Evolutionary conservation across 1,140 invertebrate species (phyloP), one percentile per base, ranked within the genome.

Genomic region (Zaprionus camerounensis): DNA sequence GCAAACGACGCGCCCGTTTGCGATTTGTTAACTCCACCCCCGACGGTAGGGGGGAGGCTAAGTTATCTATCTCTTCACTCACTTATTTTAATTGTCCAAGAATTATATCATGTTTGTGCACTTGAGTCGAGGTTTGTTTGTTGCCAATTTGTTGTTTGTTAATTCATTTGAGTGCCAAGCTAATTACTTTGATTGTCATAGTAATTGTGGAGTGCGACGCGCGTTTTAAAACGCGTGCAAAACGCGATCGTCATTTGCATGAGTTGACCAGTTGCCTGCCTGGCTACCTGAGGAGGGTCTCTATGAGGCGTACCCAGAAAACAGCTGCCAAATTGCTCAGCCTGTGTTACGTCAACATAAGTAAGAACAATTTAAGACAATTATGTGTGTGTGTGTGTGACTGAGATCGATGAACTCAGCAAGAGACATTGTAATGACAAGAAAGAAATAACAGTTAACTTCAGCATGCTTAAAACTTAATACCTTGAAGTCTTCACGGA

Each of bases 181-280:
- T 87, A 82, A 87, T 87, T 87, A 87, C 70, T 82, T 86, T 86
- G 71, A 86, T 80, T 80, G 62, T 46, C 41, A 44, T n/a, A n/a
- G 31, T 34, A 34, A 34, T 34, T n/a, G 15, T n/a, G 5, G 15
- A 41, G 15, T 15, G 38, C 7, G 38, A n/a, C 38, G 66, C 65
- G 78, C 81, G 66, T 74, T 77, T 68, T 58, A 62, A 70, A 82
- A 79, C 82, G 76, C 83, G 62, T 76, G 76, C 79, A 71, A 85
- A 85, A 85, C 75, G 74, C 75, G 69, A 76, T 44, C 24, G 49
- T 56, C 44, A 81, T 81, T 79, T 81, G 66, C 78, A 44, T 71
- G 65, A 69, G 65, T 66, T 38, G 36, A 9, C 20, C 12, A 24
- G 26, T 0, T 24, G 24, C 24, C 24, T 24, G 13, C 17, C 20